Evolutionary conservation across 1,140 invertebrate genomes (phyloP), one percentile per base, ranked within the genome.

Genomic region (Solen grandis): DNA sequence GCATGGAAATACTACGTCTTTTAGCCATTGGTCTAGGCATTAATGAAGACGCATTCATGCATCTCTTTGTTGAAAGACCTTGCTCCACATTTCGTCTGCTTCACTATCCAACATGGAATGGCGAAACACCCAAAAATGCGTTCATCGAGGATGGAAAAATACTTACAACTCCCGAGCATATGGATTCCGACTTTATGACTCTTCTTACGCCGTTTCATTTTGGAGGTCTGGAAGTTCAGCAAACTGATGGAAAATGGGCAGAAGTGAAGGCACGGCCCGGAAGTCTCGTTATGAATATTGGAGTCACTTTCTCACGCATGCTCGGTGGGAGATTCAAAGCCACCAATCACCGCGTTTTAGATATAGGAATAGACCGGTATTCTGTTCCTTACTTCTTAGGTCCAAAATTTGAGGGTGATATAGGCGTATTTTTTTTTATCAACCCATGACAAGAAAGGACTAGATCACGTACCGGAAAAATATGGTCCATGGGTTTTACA

Each of bases 221-320:
- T 63, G 59, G 75, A 55, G 88, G 88, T 27, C 75, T 88, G 16
- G 81, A 88, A 55, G 81, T 88, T 1, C 69, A 57, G 57, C 74
- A 77, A 31, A 65, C 62, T 0, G 73, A 81, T 35, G 84, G 81
- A 33, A 41, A 81, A 35, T 88, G 88, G 88, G 41, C 70, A 31
- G 81, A 80, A 33, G 84, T 88, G 13, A 63, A 73, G 13, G 66
- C 79, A 10, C 72, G 86, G 16, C 88, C 88, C 3, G 80, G 78
- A 62, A 86, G 84, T 62, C 84, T 88, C 14, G 83, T 88, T 46
- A 87, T 88, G 86, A 88, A 88, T 59, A 88, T 88, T 25, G 88
- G 88, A 0, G 88, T 85, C 54, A 85, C 85, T 29, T 84, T 88
- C 55, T 82, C 86, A 1, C 72, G 81, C 10, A 87, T 87, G 81